Percentiles rank a stretch among this genome's conserved stretches.
These are phyloP conservation scores for Drosophila parthenogenetica DNA, from an alignment of 2,888 invertebrate species.

Conservation along the genomic window DNA sequence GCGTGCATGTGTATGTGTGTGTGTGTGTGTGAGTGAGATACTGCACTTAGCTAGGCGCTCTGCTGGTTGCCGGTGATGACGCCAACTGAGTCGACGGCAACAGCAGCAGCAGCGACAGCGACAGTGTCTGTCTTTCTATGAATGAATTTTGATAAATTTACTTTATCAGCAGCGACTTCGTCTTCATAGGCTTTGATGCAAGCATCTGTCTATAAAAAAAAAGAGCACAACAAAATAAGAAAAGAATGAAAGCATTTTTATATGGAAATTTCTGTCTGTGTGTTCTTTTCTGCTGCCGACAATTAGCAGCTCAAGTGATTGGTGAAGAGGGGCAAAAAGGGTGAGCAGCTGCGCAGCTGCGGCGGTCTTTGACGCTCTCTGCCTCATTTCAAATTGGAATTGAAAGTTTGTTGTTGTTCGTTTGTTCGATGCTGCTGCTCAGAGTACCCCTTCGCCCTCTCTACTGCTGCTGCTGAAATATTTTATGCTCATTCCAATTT, in stretches of 20 bases:
- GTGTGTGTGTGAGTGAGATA: conserved; percentile 12
- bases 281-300: conserved; percentile 66
- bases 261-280: conserved; percentile 64
- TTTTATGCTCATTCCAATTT: conserved; percentile 23
- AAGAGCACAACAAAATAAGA: conserved; percentile 10
- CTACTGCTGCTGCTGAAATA: background rate
- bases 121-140: conserved; percentile 65
- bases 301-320: conserved; percentile 78
- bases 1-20: conserved; percentile 17
- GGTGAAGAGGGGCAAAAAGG: conserved; percentile 32
- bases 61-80: conserved; percentile 40
- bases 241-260: conserved; percentile 45
- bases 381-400: conserved; percentile 73
- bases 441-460: background rate
- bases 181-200: conserved; percentile 26
- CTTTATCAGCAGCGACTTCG: conserved; percentile 66
- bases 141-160: conserved; percentile 80
- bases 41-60: conserved; percentile 45
- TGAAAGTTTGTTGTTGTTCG: conserved; percentile 62
- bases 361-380: conserved; percentile 76
- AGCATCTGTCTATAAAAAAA: conserved; percentile 40
- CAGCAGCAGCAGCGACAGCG: conserved; percentile 11
- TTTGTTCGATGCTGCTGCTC: conserved; percentile 27
- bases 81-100: conserved; percentile 4
- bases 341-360: conserved; percentile 46